phyloP scores from a whole-genome alignment of 2,113 vertebrate genomes.

The Clarias gariepinus region DNA sequence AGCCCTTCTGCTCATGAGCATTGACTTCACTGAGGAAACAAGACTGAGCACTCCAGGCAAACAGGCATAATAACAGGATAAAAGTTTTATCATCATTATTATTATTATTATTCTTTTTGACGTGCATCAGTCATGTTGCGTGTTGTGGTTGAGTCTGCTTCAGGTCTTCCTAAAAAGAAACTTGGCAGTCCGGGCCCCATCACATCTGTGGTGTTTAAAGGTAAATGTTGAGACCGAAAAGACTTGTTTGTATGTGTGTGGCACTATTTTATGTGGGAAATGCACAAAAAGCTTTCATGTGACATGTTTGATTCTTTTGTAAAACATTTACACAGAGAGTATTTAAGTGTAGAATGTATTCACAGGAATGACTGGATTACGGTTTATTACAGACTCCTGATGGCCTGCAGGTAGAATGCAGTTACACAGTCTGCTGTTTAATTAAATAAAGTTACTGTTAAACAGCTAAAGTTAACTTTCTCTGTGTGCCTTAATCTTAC shows the following conservation, averaged over 20 bases:
- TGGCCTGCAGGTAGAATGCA: too few relatives aligned
- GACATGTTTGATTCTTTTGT: background rate
- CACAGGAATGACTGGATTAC: too few relatives aligned
- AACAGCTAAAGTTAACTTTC: background rate
- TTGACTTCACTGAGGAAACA: background rate
- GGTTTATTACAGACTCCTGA: too few relatives aligned
- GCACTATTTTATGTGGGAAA: background rate
- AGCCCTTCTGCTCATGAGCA: background rate
- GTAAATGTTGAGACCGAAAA: slow-evolving; percentile 67
- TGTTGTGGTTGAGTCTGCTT: slow-evolving; percentile 87
- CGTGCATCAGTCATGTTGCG: slow-evolving; percentile 80
- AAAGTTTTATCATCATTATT: too few relatives aligned
- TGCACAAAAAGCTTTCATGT: background rate
- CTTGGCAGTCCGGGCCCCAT: slow-evolving; percentile 91
- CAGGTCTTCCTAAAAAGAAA: slow-evolving; percentile 85
- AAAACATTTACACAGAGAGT: too few relatives aligned
- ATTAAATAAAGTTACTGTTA: background rate
- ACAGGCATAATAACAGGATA: background rate
- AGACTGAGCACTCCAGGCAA: background rate
- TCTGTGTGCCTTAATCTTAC: background rate
- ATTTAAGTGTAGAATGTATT: too few relatives aligned
- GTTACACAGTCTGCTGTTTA: background rate
- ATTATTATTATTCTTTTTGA: too few relatives aligned
- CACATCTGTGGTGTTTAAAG: slow-evolving; percentile 86
- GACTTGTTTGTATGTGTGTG: too few relatives aligned